Conservation (phyloP, 2,888 invertebrate species). For the Sycophila texana region DNA sequence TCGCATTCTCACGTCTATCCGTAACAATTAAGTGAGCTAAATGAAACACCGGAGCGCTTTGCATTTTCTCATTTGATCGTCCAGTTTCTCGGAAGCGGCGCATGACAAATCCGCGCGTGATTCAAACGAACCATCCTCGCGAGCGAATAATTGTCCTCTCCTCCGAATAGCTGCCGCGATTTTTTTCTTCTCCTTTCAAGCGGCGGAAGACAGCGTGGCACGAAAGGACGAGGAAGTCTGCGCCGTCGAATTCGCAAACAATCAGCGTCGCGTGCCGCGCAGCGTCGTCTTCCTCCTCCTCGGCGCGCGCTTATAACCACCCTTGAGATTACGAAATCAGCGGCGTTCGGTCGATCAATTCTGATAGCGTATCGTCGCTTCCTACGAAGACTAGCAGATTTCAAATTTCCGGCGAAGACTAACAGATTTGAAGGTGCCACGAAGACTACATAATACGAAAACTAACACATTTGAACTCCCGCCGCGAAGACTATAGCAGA, state of each 20-base stretch:
- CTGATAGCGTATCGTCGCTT: conserved; percentile 44
- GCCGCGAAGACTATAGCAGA: no score
- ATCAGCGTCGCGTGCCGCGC: conserved; percentile 1
- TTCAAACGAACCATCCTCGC: conserved; percentile 11
- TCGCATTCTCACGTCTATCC: no score
- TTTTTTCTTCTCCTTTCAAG: neutral
- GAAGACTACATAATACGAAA: no score
- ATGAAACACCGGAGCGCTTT: conserved; percentile 6
- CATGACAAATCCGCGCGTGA: conserved; percentile 29
- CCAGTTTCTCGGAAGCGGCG: conserved; percentile 8
- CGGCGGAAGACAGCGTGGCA: no score
- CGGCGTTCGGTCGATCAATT: conserved; percentile 20
- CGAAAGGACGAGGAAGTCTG: neutral
- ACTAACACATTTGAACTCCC: no score
- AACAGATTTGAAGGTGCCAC: no score
- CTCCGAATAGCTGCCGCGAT: neutral
- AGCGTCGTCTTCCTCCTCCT: conserved; percentile 6
- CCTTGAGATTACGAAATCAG: conserved; percentile 10
- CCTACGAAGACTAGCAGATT: no score
- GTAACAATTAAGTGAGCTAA: no score
- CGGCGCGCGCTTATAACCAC: neutral
- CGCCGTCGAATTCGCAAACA: neutral
- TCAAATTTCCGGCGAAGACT: no score
- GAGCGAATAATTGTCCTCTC: neutral
- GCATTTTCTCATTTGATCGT: conserved; percentile 11